Conservation (phyloP, 2,797 vertebrate species). For the Aratinga solstitialis region DNA sequence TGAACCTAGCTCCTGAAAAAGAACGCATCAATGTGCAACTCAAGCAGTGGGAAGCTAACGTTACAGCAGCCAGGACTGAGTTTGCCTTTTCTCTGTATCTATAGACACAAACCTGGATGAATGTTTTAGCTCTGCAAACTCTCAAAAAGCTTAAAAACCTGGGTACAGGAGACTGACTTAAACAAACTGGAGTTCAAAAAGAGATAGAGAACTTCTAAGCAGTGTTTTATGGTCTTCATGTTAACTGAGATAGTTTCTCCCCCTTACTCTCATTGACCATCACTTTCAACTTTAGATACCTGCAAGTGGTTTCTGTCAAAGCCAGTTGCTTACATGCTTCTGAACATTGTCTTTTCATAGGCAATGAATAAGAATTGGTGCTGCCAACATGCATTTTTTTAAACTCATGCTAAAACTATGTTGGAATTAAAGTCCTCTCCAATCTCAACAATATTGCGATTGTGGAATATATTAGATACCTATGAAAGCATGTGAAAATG, state of each 20-base stretch:
- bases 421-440: neutral
- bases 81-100: neutral
- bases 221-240: neutral
- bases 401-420: neutral
- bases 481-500: neutral
- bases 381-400: neutral
- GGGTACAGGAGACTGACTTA: neutral
- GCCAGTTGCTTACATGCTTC: neutral
- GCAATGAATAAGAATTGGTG: neutral
- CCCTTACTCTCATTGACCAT: neutral
- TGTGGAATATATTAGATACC: too few species aligned
- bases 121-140: neutral
- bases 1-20: neutral
- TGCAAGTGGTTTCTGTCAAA: neutral
- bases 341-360: neutral
- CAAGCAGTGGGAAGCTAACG: neutral
- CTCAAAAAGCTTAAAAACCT: neutral
- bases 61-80: neutral
- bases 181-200: neutral
- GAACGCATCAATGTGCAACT: neutral
- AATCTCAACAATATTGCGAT: neutral
- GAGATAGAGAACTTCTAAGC: neutral
- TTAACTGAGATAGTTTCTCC: neutral
- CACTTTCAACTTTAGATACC: neutral
- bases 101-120: neutral